Percentiles rank a stretch among this genome's conserved stretches.
Conservation (phyloP, 1,140 invertebrate species). For the Diachasmimorpha longicaudata region DNA sequence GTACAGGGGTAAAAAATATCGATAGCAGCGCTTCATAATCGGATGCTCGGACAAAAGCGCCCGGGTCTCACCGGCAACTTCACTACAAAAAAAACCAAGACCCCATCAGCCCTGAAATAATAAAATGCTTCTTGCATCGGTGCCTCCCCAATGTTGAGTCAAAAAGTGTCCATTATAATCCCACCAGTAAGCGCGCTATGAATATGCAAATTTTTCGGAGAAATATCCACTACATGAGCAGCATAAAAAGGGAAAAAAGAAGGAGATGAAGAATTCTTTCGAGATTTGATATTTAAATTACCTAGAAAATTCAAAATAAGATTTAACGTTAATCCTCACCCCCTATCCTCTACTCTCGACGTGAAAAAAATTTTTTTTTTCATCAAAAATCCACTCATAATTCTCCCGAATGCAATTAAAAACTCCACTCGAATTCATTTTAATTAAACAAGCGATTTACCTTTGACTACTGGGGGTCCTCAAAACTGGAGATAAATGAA, state of each 20-base stretch:
- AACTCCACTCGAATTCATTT: background rate
- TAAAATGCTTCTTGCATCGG: background rate
- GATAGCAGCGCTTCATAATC: background rate
- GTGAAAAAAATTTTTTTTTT: background rate
- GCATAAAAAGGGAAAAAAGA: background rate
- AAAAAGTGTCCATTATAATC: background rate
- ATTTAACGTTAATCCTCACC: background rate
- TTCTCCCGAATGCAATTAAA: background rate
- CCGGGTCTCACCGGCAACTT: background rate
- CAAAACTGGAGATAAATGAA: background rate
- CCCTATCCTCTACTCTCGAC: background rate
- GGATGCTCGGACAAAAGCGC: background rate
- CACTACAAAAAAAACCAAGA: background rate
- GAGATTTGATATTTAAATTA: background rate
- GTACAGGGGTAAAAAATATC: background rate
- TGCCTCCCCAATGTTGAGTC: background rate
- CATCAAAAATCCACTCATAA: background rate
- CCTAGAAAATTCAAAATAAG: background rate
- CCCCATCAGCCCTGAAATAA: background rate
- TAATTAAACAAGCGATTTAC: background rate
- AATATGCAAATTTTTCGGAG: constrained; percentile 27
- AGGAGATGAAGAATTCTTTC: background rate
- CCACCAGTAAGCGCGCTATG: constrained; percentile 24
- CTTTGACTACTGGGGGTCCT: background rate
- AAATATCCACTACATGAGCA: constrained; percentile 18